These are phyloP conservation scores for Nicator chloris DNA, from an alignment of 2,113 vertebrate genomes.

Conservation along the genomic window DNA sequence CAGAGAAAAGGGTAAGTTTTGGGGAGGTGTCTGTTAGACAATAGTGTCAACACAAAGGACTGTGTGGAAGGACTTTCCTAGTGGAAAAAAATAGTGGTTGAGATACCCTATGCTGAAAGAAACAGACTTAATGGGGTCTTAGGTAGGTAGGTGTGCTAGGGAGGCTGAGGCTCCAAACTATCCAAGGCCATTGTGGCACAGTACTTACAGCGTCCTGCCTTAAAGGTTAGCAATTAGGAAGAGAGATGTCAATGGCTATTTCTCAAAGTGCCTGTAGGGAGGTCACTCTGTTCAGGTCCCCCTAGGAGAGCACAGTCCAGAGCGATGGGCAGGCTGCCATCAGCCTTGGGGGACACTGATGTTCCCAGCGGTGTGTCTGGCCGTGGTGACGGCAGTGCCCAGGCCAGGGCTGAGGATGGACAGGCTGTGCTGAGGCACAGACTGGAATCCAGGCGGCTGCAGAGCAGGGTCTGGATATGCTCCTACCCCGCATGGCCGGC, in stretches of 20 bases:
- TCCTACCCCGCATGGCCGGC: rapidly evolving
- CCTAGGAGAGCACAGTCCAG: neutral
- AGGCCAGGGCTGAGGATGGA: neutral
- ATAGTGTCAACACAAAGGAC: neutral
- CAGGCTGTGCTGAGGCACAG: neutral
- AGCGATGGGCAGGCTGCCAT: rapidly evolving
- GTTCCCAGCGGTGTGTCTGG: rapidly evolving
- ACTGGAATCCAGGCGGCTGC: neutral
- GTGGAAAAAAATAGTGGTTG: neutral
- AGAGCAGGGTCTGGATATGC: neutral
- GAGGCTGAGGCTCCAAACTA: neutral
- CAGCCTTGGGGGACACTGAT: no score
- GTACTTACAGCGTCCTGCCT: neutral
- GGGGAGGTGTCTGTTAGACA: neutral
- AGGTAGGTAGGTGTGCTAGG: neutral
- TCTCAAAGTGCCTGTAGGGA: neutral
- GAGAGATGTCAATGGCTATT: neutral
- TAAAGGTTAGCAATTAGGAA: neutral
- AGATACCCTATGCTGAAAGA: neutral
- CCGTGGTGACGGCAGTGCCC: neutral
- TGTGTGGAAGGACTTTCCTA: neutral
- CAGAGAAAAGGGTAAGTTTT: neutral
- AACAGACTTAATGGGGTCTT: neutral
- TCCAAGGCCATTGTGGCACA: neutral
- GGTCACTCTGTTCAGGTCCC: neutral